Base-by-base conservation (phyloP, 37 sponge, comb jelly and placozoan species). In the Diacarnus erythraeanus region DNA sequence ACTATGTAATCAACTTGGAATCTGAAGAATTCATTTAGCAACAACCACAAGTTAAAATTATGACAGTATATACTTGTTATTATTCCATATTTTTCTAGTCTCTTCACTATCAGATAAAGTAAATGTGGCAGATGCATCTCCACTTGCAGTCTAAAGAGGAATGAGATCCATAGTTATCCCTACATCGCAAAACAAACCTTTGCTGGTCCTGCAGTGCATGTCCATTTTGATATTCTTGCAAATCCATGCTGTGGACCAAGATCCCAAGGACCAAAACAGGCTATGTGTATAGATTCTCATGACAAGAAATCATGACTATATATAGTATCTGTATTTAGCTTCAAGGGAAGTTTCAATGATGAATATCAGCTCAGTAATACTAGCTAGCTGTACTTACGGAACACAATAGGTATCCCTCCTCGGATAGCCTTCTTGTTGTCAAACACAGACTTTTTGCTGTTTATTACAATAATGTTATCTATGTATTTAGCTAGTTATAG, bases 231-330 rank as follows among this genome's bases (percentile, higher is more conserved):
- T 26, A 77, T 96, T 36, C 97, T 76, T 38, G 91, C 94, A 86
- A 96, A 96, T 31, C 97, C 97, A 78, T 96, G 97, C 71, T 96
- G 94, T 25, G 97, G 97, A 20, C 97, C 97, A 39, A 87, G 68
- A 15, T 94, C 92, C 97, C 97, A 96, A 1, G 89, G 77, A 17
- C 97, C 97, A 84, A 96, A 96, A 37, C 92, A 83, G 70, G 97
- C 95, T 95, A 68, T 35, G 18, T 38, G 8, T 31, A 38, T 3
- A 68, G 20, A n/a, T n/a, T n/a, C n/a, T n/a, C n/a, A n/a, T n/a
- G n/a, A n/a, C n/a, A n/a, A n/a, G n/a, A n/a, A n/a, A n/a, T n/a
- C n/a, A n/a, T n/a, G n/a, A 38, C 21, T 27, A 17, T 20, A 5
- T 4, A 38, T 34, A 35, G 37, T 21, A 68, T 34, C 18, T 10